Percentiles rank a stretch among this genome's conserved stretches.
These are phyloP conservation scores for Anarhynchus alexandrinus DNA, from an alignment of 2,113 vertebrate species.

Conservation along the genomic window DNA sequence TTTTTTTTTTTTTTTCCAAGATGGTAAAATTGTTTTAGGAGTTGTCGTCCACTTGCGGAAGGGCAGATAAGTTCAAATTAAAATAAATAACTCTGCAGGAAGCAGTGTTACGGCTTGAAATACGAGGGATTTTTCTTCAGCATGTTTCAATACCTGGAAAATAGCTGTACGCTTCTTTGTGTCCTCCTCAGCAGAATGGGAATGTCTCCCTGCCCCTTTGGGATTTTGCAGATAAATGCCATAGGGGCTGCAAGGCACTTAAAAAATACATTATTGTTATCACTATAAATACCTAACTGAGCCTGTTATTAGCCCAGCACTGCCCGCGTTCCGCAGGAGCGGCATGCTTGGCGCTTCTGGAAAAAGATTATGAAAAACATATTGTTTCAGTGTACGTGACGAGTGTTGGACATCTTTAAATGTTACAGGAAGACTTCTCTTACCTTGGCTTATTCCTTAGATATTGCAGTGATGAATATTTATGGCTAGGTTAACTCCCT, in stretches of 20 bases:
- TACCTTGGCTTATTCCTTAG: background rate
- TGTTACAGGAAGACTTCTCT: background rate
- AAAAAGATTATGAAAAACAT: no score
- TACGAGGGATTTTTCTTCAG: background rate
- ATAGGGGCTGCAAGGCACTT: background rate
- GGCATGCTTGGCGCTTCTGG: background rate
- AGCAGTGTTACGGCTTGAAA: background rate
- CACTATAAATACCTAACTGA: background rate
- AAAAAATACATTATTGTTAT: background rate
- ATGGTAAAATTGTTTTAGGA: background rate
- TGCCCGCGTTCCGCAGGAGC: background rate
- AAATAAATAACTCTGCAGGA: background rate
- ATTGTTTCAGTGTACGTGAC: background rate
- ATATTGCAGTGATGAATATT: background rate
- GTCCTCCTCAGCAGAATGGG: background rate
- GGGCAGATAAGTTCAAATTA: background rate
- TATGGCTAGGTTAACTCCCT: background rate
- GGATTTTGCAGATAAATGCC: background rate
- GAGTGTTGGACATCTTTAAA: background rate
- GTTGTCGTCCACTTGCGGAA: background rate
- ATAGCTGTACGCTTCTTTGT: rapidly evolving
- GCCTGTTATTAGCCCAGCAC: background rate
- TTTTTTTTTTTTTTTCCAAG: background rate
- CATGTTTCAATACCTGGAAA: background rate
- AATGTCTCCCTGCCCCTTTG: background rate